Conservation (phyloP, 1,140 invertebrate genomes). For the Ladona fulva region DNA sequence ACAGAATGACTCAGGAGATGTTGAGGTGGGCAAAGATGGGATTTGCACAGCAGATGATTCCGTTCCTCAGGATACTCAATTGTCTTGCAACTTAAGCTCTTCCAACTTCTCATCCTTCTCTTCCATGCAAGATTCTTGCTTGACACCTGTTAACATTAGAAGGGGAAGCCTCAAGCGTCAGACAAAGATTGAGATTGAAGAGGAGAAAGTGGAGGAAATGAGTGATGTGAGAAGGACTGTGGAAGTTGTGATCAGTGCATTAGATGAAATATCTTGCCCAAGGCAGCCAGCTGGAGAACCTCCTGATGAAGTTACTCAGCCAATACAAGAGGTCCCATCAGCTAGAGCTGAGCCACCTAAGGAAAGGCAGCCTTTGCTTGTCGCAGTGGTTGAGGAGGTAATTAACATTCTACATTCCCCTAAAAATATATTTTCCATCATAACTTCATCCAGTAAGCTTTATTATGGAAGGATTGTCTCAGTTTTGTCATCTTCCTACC, state of each 20-base stretch:
- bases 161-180: conserved; percentile 22
- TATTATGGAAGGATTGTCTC: no score
- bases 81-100: not conserved
- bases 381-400: not conserved
- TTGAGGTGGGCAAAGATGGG: not conserved
- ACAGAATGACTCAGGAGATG: not conserved
- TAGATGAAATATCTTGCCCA: not conserved
- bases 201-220: not conserved
- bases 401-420: not conserved
- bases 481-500: no score
- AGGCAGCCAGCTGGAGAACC: not conserved
- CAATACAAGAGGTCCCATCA: not conserved
- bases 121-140: not conserved
- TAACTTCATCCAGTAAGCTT: no score
- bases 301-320: not conserved
- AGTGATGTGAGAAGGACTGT: not conserved
- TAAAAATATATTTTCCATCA: no score
- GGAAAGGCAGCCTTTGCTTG: not conserved
- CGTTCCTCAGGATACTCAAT: not conserved
- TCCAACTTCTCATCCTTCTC: not conserved
- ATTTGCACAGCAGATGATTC: not conserved
- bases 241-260: not conserved
- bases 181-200: conserved; percentile 19
- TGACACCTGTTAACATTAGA: not conserved
- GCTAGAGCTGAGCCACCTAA: not conserved